Percentiles rank a stretch among this genome's conserved stretches.
Evolutionary conservation across 2,888 invertebrate species (phyloP).

Genomic region (Platycheirus rosarum): DNA sequence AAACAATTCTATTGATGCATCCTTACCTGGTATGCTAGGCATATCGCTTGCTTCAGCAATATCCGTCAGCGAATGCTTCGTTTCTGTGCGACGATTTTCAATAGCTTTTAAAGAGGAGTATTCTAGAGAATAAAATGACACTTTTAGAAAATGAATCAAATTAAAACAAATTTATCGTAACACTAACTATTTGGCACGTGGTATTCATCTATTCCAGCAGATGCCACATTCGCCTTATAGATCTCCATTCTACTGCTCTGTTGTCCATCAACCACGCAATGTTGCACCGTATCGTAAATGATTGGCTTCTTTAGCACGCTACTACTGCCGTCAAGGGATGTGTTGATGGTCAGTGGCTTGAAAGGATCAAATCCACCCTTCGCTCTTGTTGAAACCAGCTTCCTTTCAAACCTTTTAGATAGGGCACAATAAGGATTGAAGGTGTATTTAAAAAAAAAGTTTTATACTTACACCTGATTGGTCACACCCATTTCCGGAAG

Average conservation of each 20-base stretch:
- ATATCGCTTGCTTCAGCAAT: conserved; percentile 78
- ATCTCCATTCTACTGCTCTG: conserved; percentile 80
- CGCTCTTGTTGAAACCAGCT: conserved; percentile 80
- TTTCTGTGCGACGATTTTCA: conserved; percentile 72
- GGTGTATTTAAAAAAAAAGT: too few relatives aligned
- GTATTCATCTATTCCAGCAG: conserved; percentile 78
- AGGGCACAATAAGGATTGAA: background rate
- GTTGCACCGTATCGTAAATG: conserved; percentile 62
- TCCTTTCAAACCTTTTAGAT: conserved; percentile 79
- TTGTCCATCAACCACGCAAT: conserved; percentile 79
- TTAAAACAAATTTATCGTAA: background rate
- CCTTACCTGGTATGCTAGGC: conserved; percentile 75
- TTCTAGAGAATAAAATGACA: conserved; percentile 40
- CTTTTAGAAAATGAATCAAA: background rate
- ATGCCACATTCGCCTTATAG: conserved; percentile 80
- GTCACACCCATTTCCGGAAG: conserved; percentile 82
- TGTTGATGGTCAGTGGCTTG: conserved; percentile 81
- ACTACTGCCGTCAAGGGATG: conserved; percentile 62
- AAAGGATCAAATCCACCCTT: conserved; percentile 81
- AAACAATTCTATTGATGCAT: background rate
- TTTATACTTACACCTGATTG: conserved; percentile 80
- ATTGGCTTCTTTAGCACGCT: conserved; percentile 57
- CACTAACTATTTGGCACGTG: conserved; percentile 77
- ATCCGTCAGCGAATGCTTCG: conserved; percentile 78
- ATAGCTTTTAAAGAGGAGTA: conserved; percentile 63